phyloP scores from a whole-genome alignment of 2,888 invertebrate species.

The Dimorphilus gyrociliatus region DNA sequence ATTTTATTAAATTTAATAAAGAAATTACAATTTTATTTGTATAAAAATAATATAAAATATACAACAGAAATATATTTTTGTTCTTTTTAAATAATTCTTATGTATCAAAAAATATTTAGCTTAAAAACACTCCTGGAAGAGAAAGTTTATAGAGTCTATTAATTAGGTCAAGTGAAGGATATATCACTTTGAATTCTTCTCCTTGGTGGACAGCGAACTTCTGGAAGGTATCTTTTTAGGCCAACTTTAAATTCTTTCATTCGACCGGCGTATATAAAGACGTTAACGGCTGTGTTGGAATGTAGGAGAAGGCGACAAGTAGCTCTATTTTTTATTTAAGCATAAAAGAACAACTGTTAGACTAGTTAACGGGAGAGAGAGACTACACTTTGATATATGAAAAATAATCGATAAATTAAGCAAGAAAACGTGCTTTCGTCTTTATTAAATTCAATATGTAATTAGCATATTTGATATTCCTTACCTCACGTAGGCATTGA shows the following conservation, averaged over 20 bases:
- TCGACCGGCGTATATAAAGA: constrained; percentile 15
- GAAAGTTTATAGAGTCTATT: no score
- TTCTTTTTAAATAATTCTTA: no score
- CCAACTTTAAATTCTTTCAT: constrained; percentile 10
- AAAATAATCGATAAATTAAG: no score
- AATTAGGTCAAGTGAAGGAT: no score
- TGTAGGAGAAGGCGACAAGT: constrained; percentile 11
- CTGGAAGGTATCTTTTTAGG: constrained; percentile 1
- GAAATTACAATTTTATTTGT: no score
- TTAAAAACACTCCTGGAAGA: no score
- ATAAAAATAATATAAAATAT: no score
- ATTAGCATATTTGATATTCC: not conserved
- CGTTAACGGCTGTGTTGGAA: constrained; percentile 13
- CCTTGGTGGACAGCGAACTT: not conserved
- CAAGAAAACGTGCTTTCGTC: no score
- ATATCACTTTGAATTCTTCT: constrained; percentile 2
- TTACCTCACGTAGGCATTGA: constrained; percentile 9
- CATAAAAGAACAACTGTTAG: constrained; percentile 3
- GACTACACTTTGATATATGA: not conserved
- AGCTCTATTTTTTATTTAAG: no score
- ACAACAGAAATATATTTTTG: no score
- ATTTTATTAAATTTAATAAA: no score
- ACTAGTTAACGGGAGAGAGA: not conserved
- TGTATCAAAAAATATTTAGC: no score
- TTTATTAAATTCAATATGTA: not conserved